phyloP scores from a whole-genome alignment of 2,113 vertebrate genomes.

The Vulpes lagopus region DNA sequence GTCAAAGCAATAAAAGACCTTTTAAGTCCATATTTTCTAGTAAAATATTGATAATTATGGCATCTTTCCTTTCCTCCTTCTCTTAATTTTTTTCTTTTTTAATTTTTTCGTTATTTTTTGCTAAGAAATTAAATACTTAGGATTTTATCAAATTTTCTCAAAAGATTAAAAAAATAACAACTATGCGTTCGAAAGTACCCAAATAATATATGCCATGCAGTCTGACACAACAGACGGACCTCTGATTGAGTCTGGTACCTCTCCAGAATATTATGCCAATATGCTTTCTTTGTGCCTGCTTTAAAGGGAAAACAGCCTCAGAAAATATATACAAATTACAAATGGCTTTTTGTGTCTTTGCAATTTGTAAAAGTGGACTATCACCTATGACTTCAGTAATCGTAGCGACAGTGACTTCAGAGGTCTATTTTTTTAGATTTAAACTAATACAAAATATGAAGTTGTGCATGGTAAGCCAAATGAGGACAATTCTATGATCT shows the following conservation, averaged over 20 bases:
- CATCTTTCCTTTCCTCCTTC: not conserved
- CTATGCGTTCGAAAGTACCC: not conserved
- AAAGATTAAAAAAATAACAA: not conserved
- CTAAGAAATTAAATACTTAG: not conserved
- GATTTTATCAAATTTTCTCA: not conserved
- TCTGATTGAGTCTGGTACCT: not conserved
- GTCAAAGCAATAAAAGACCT: not conserved
- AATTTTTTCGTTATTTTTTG: not conserved
- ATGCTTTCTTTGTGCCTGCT: not conserved
- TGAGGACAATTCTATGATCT: not conserved
- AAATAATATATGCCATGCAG: not conserved
- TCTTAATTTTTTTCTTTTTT: not conserved
- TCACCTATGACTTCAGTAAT: not conserved
- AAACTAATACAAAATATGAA: slow-evolving; percentile 6
- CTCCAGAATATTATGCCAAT: not conserved
- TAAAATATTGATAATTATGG: slow-evolving; percentile 1
- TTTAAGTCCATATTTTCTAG: not conserved
- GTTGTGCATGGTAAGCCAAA: not conserved
- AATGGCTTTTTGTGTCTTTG: not conserved
- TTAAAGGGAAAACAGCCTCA: not conserved
- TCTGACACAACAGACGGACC: not conserved
- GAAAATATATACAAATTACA: not conserved
- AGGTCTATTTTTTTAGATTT: not conserved
- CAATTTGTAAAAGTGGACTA: not conserved
- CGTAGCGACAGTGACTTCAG: not conserved